phyloP scores from a whole-genome alignment of 2,888 invertebrate species.

The Strigamia transsilvanica region DNA sequence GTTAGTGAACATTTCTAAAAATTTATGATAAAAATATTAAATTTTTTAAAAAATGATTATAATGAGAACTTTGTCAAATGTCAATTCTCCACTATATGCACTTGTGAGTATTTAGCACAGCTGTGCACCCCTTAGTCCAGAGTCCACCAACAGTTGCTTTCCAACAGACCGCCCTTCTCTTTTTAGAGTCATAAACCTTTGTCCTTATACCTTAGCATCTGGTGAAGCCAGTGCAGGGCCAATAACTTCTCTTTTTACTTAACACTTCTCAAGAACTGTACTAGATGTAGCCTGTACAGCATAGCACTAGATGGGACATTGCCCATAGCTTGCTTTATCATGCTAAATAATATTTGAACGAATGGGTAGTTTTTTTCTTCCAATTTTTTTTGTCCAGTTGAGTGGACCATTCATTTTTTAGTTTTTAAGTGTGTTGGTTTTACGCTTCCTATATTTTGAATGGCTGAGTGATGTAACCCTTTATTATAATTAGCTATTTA shows the following conservation, averaged over 20 bases:
- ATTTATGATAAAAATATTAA: not conserved
- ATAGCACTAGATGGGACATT: not conserved
- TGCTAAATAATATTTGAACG: not conserved
- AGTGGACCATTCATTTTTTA: not conserved
- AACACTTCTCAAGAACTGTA: slow-evolving; percentile 1
- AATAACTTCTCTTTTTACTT: not conserved
- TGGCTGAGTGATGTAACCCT: slow-evolving; percentile 1
- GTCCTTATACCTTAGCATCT: not conserved
- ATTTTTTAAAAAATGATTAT: not conserved
- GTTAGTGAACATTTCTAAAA: too few relatives aligned
- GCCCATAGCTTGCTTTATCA: not conserved
- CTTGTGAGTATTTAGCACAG: slow-evolving; percentile 15
- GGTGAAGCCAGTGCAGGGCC: not conserved
- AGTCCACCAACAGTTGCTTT: slow-evolving; percentile 23
- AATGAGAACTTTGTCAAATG: not conserved
- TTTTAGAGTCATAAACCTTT: slow-evolving; percentile 15
- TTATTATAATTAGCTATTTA: slow-evolving; percentile 27
- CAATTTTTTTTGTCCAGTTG: not conserved
- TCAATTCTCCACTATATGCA: not conserved
- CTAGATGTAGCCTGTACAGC: not conserved
- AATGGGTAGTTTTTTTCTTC: not conserved
- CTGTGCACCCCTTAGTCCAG: slow-evolving; percentile 27
- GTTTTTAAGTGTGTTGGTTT: not conserved
- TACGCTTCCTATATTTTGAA: not conserved
- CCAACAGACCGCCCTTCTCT: not conserved